Evolutionary conservation across 1,140 invertebrate genomes (phyloP), one percentile per base, ranked within the genome.

Genomic region (Penaeus vannamei): DNA sequence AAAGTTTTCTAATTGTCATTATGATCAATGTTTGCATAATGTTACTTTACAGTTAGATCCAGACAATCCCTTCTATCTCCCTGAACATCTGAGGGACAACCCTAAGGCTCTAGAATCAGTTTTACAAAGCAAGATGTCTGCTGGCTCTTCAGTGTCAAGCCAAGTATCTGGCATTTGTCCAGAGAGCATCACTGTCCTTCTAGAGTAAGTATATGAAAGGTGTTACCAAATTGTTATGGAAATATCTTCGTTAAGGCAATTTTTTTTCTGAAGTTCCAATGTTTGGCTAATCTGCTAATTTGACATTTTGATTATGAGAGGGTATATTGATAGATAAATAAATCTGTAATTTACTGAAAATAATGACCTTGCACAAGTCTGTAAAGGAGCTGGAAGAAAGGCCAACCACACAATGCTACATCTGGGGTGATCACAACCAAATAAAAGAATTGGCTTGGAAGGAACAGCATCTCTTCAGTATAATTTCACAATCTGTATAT

Each of bases 11-110:
- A n/a, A 42, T 19, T 81, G 10, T 46, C 8, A 17, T 53, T 81
- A 4, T 81, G 22, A 42, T 22, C 3, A 81, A 20, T 19, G 53
- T 42, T 84, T 26, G 61, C 60, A 42, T 4, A 20, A 26, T 36
- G 5, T 87, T 22, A 3, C 3, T 77, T 29, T 76, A 64, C 85
- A 90, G 89, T 53, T 90, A 32, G 89, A 90, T 69, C 89, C 89
- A 26, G 81, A 86, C 3, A 86, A 86, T 23, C 89, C 89, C 19
- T 90, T 90, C 62, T 90, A 90, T 81, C 46, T 90, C 53, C 89
- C 89, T 14, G 85, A 84, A 66, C 85, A 90, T 72, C 66, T 90
- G 53, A 64, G 82, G 36, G 89, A 90, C 72, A 90, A 90, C 59
- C 89, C 89, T 17, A 80, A 83, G 20, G 80, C 86, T 64, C 62